These are phyloP conservation scores for Pectinophora gossypiella DNA, from an alignment of 1,140 invertebrate species.

Conservation along the genomic window DNA sequence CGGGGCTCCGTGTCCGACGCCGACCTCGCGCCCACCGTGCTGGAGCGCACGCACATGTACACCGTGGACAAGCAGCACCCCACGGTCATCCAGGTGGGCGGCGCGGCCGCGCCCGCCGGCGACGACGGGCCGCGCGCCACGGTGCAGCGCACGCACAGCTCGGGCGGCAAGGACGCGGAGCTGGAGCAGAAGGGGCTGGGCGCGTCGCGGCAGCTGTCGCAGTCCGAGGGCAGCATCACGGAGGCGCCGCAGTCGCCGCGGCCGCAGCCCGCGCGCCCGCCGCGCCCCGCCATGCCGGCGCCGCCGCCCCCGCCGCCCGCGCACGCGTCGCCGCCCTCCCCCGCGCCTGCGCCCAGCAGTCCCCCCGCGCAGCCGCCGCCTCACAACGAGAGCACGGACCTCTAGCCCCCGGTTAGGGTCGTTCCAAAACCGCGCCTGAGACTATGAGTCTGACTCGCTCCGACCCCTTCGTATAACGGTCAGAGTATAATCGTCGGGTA, in stretches of 20 bases:
- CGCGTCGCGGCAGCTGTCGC: constrained; percentile 60
- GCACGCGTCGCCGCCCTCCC: constrained; percentile 21
- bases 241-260: constrained; percentile 52
- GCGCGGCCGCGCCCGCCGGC: constrained; percentile 2
- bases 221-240: constrained; percentile 68
- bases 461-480: too few relatives aligned
- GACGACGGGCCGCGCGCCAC: constrained; percentile 25
- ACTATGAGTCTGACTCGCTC: too few relatives aligned
- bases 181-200: constrained; percentile 45
- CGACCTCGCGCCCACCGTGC: constrained; percentile 59
- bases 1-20: constrained; percentile 44
- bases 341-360: constrained; percentile 17
- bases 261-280: constrained; percentile 37
- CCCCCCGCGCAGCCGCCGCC: constrained; percentile 23
- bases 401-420: constrained; percentile 42
- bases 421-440: too few relatives aligned
- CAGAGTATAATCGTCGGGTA: too few relatives aligned
- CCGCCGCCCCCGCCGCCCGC: constrained; percentile 50
- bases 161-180: constrained; percentile 54
- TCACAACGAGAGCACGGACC: constrained; percentile 55
- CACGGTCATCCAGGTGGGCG: constrained; percentile 78
- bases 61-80: constrained; percentile 83
- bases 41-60: constrained; percentile 81
- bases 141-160: constrained; percentile 64
- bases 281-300: constrained; percentile 40